Evolutionary conservation across 2,113 vertebrate species (phyloP).

Genomic region (Zosterops hypoxanthus): DNA sequence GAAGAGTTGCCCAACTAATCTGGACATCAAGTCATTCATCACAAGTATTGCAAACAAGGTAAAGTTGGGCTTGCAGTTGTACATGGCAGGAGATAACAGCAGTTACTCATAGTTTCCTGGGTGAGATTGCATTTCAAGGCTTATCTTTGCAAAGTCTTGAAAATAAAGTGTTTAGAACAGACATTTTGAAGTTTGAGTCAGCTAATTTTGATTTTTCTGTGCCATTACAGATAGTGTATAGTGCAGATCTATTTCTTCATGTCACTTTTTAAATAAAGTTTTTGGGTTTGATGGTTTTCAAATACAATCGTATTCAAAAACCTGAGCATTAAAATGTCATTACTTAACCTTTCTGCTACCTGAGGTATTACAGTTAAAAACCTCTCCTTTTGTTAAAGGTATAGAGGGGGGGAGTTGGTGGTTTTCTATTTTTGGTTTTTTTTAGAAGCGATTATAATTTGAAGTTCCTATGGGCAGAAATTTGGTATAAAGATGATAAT

Average conservation of each 20-base stretch:
- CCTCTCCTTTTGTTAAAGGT: neutral
- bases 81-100: neutral
- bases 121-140: neutral
- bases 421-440: neutral
- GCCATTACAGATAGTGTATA: neutral
- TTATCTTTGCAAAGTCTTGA: neutral
- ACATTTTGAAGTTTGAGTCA: constrained; percentile 3
- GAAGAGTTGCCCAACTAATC: constrained; percentile 89
- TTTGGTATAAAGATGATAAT: neutral
- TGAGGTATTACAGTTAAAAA: neutral
- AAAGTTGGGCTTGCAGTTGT: constrained; percentile 9
- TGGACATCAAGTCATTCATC: constrained; percentile 89
- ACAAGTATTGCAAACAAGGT: constrained; percentile 88
- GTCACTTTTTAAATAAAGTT: neutral
- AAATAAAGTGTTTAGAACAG: neutral
- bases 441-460: neutral
- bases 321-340: neutral
- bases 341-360: neutral
- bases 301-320: neutral
- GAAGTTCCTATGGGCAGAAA: neutral
- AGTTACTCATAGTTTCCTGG: neutral
- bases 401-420: rapidly evolving
- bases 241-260: neutral
- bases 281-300: neutral
- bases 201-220: neutral